Evolutionary conservation across 2,113 vertebrate species (phyloP), one percentile per base, ranked within the genome.

Genomic region (Phycodurus eques): DNA sequence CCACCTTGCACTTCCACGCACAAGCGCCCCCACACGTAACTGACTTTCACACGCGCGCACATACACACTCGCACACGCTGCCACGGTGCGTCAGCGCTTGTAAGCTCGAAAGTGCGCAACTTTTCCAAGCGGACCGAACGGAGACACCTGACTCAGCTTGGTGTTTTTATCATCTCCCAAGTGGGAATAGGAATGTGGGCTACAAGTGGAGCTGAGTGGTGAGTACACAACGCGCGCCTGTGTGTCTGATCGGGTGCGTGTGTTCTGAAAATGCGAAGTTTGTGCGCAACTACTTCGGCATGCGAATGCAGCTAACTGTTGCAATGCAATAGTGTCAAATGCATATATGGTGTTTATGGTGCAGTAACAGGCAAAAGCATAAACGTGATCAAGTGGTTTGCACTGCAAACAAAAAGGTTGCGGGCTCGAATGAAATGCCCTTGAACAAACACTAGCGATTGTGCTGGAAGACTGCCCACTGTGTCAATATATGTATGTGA

Each of bases 141-240:
- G 33, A 70, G 65, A 84, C 82, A 91, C 83, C 80, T 79, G 84
- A 75, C 71, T 49, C 61, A 63, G 47, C 44, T 61, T 27, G 63
- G 5, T 47, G 3, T 64, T 42, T 43, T 31, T 8, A 22, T 7
- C 1, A 17, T 47, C 43, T 47, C 64, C 44, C 43, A 47, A 66
- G 44, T 9, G 64, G 43, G 44, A 47, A 63, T 33, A 87, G 91
- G 86, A 92, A 91, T 91, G 91, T 88, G 87, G 91, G 75, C 80
- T 70, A 79, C 62, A 67, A 80, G 71, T 73, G 73, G 61, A 2
- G 73, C 57, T 79, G 66, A 73, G 71, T 74, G 90, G 92, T 92
- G 84, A 92, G 90, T 90, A 72, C 74, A 31, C 64, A 33, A 49
- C 4, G 43, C 46, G 51, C 31, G 19, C n/a, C 9, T 62, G 14